Percentiles rank a stretch among this genome's conserved stretches.
Evolutionary conservation across 2,797 vertebrate genomes (phyloP).

Genomic region (Coregonus sp.): DNA sequence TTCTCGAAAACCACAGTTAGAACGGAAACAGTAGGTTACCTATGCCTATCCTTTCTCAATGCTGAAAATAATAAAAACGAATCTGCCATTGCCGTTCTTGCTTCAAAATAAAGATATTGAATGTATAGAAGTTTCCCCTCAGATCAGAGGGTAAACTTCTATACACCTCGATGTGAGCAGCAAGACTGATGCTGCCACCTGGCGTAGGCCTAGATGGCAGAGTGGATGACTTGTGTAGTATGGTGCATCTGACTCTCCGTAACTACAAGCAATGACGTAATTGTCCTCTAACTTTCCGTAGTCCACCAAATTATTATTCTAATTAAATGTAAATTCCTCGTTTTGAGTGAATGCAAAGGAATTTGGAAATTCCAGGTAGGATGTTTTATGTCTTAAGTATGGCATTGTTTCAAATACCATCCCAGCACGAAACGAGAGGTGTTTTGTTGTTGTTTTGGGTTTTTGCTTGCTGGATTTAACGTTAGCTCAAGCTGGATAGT

Average conservation of each 20-base stretch:
- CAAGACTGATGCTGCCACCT: constrained; percentile 60
- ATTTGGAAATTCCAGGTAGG: constrained; percentile 12
- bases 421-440: not conserved
- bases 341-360: not conserved
- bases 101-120: not conserved
- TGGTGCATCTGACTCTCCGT: constrained; percentile 35
- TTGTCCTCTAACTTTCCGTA: constrained; percentile 11
- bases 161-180: not conserved
- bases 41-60: no score
- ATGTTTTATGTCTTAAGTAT: not conserved
- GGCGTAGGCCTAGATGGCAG: constrained; percentile 28
- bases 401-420: not conserved
- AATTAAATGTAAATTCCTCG: not conserved
- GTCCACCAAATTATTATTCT: not conserved
- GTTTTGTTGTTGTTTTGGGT: not conserved
- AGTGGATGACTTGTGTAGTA: constrained; percentile 3
- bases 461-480: not conserved
- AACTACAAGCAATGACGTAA: not conserved
- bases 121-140: not conserved
- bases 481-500: not conserved
- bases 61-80: not conserved
- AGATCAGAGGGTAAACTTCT: constrained; percentile 16
- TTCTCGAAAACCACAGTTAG: no score
- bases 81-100: not conserved
- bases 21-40: no score